Evolutionary conservation across 2,113 vertebrate species (phyloP).

Genomic region (Rynchops niger): DNA sequence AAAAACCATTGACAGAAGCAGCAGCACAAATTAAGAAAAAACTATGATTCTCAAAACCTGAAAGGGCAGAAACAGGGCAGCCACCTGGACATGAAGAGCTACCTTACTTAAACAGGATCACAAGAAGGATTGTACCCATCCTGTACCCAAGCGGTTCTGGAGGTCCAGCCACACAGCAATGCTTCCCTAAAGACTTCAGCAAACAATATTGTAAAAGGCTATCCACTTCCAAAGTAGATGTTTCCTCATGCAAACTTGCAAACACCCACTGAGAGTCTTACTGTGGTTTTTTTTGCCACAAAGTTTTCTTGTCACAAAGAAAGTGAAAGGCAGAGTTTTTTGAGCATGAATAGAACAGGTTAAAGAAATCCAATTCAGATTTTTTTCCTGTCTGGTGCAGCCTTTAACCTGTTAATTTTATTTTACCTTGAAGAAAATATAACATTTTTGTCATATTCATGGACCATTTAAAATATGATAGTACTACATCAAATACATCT

Average conservation of each 20-base stretch:
- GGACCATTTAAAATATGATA: neutral
- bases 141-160: neutral
- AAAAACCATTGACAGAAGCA: neutral
- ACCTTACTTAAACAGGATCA: neutral
- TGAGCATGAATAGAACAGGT: neutral
- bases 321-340: neutral
- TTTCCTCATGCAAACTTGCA: neutral
- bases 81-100: neutral
- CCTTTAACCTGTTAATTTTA: neutral
- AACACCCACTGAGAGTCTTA: neutral
- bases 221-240: neutral
- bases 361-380: neutral
- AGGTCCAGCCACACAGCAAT: neutral
- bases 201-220: neutral
- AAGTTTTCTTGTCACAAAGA: no score
- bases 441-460: neutral
- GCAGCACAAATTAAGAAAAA: neutral
- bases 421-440: neutral
- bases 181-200: neutral
- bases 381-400: neutral
- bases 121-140: neutral
- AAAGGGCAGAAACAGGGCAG: neutral
- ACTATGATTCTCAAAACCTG: neutral
- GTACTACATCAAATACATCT: neutral
- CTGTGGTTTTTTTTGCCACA: neutral